Evolutionary conservation across 2,888 invertebrate species (phyloP).

Genomic region (Drosophila multiciliata): DNA sequence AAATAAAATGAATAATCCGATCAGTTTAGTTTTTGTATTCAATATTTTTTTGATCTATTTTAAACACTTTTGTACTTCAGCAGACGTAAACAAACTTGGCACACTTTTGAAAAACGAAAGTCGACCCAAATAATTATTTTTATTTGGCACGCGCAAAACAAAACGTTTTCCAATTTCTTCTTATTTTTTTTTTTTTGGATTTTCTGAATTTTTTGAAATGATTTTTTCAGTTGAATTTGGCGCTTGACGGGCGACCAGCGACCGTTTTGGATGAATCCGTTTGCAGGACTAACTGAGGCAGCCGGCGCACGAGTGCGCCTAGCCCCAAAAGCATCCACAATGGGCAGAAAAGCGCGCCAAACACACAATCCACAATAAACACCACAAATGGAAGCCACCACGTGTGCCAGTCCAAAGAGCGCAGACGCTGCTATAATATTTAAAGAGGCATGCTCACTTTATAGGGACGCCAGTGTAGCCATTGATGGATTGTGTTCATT

Average conservation of each 20-base stretch:
- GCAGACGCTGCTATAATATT: slow-evolving; percentile 25
- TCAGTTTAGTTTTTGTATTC: slow-evolving; percentile 16
- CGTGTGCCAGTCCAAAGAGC: slow-evolving; percentile 38
- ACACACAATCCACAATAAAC: slow-evolving; percentile 26
- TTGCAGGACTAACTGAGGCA: slow-evolving; percentile 65
- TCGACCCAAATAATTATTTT: slow-evolving; percentile 31
- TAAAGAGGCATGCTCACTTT: background rate
- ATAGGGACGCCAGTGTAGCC: slow-evolving; percentile 5
- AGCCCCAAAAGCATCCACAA: slow-evolving; percentile 42
- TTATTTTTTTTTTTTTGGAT: slow-evolving; percentile 19
- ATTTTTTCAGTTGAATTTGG: slow-evolving; percentile 1
- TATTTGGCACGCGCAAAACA: slow-evolving; percentile 14
- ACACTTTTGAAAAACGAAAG: slow-evolving; percentile 22
- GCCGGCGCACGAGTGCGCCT: slow-evolving; percentile 45
- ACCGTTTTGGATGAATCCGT: slow-evolving; percentile 68
- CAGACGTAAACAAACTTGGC: slow-evolving; percentile 36
- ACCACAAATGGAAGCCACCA: slow-evolving; percentile 58
- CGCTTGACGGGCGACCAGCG: slow-evolving; percentile 36
- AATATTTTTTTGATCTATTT: slow-evolving; percentile 14
- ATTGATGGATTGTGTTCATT: slow-evolving; percentile 28
- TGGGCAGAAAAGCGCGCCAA: slow-evolving; percentile 60
- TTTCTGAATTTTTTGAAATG: slow-evolving; percentile 5
- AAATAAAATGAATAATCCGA: slow-evolving; percentile 29
- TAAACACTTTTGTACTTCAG: slow-evolving; percentile 34
- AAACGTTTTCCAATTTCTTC: slow-evolving; percentile 4